Conservation (phyloP, 2,888 invertebrate genomes). For the Eristalinus aeneus region DNA sequence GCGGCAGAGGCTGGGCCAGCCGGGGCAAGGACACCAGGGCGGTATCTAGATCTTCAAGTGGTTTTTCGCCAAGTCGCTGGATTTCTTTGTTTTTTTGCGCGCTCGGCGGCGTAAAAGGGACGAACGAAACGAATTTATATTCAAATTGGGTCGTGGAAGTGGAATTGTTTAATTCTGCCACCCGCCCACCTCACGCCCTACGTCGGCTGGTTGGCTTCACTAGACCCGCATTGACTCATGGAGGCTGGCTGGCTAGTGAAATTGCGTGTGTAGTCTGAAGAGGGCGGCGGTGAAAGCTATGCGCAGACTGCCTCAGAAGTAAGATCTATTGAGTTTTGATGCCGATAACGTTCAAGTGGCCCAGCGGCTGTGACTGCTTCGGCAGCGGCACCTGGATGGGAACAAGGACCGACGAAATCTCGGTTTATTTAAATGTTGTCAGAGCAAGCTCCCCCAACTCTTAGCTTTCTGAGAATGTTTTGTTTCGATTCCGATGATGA, state of each 20-base stretch:
- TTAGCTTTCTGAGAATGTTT: slow-evolving; percentile 23
- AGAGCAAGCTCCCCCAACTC: background rate
- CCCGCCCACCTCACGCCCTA: background rate
- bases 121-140: slow-evolving; percentile 56
- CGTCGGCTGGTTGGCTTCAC: background rate
- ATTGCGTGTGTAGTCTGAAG: slow-evolving; percentile 21
- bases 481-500: slow-evolving; percentile 33
- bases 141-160: slow-evolving; percentile 44
- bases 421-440: slow-evolving; percentile 22
- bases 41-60: slow-evolving; percentile 36
- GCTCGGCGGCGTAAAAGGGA: background rate
- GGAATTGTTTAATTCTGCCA: slow-evolving; percentile 47
- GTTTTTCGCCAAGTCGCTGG: slow-evolving; percentile 8
- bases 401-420: background rate
- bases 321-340: slow-evolving; percentile 35
- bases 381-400: background rate
- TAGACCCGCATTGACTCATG: background rate
- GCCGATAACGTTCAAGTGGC: slow-evolving; percentile 20
- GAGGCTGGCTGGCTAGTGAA: background rate
- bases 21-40: slow-evolving; percentile 32
- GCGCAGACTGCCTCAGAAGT: background rate
- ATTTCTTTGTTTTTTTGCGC: background rate
- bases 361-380: background rate
- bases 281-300: too few species aligned
- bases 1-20: background rate